phyloP scores from a whole-genome alignment of 2,888 invertebrate species.

The Drosophila hamatofila region DNA sequence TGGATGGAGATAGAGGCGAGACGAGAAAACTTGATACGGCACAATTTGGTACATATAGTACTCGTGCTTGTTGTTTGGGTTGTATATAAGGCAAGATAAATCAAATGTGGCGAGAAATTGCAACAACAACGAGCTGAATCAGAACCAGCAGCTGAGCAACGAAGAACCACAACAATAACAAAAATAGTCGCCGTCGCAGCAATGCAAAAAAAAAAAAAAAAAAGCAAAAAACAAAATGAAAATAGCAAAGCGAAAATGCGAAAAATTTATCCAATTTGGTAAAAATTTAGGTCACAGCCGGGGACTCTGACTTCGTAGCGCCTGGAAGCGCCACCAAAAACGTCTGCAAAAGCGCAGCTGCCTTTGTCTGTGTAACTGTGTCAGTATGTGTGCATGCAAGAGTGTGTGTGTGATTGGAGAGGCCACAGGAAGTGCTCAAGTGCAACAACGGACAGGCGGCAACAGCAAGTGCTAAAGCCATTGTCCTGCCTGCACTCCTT shows the following conservation, averaged over 20 bases:
- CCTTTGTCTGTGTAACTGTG: constrained; percentile 51
- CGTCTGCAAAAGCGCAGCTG: constrained; percentile 74
- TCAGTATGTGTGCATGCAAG: constrained; percentile 22
- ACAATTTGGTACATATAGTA: constrained; percentile 48
- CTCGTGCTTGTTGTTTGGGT: constrained; percentile 55
- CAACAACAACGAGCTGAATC: constrained; percentile 63
- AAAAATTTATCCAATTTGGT: constrained; percentile 84
- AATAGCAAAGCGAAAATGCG: constrained; percentile 75
- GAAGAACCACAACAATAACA: constrained; percentile 35
- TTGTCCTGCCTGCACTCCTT: constrained; percentile 61
- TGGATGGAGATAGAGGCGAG: constrained; percentile 23
- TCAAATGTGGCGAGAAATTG: constrained; percentile 83
- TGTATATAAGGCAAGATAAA: constrained; percentile 79
- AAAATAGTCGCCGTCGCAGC: constrained; percentile 43
- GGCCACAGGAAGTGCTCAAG: constrained; percentile 75
- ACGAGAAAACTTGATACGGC: constrained; percentile 49
- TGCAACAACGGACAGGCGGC: constrained; percentile 63
- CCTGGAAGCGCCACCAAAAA: constrained; percentile 63
- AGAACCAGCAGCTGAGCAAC: constrained; percentile 22
- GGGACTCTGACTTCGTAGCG: constrained; percentile 46
- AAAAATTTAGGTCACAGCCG: constrained; percentile 83
- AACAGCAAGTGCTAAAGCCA: constrained; percentile 67
- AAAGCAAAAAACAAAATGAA: constrained; percentile 16
- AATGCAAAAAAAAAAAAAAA: constrained; percentile 37
- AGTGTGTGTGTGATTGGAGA: constrained; percentile 23